Conservation (phyloP, 2,113 vertebrate genomes). For the Narcine bancroftii region DNA sequence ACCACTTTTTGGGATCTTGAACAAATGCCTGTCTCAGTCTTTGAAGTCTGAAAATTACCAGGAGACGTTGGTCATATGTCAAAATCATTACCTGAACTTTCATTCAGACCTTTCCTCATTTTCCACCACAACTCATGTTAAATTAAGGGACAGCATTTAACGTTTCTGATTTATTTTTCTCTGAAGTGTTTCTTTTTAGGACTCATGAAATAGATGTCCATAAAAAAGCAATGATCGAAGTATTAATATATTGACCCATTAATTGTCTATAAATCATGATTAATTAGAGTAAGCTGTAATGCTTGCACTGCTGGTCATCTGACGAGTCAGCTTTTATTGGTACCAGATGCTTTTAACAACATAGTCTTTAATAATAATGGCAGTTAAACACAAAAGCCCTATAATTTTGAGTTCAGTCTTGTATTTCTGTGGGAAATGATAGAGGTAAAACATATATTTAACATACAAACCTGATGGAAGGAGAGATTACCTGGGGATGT, state of each 20-base stretch:
- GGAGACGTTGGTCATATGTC: constrained; percentile 56
- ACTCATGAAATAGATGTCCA: constrained; percentile 17
- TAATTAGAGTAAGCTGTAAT: constrained; percentile 37
- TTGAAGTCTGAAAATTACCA: constrained; percentile 64
- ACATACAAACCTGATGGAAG: background rate
- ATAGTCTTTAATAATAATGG: constrained; percentile 24
- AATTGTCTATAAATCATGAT: constrained; percentile 36
- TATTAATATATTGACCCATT: constrained; percentile 35
- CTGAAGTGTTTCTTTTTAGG: background rate
- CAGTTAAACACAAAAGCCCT: constrained; percentile 29
- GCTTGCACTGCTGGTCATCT: constrained; percentile 28
- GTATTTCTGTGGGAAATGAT: constrained; percentile 28
- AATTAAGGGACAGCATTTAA: constrained; percentile 2
- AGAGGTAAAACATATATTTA: constrained; percentile 28
- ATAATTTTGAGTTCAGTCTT: constrained; percentile 28
- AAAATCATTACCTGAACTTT: constrained; percentile 40
- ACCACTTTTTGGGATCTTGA: constrained; percentile 59
- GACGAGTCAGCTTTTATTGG: constrained; percentile 30
- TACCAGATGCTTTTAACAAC: constrained; percentile 31
- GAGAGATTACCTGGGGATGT: constrained; percentile 16
- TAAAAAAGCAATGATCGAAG: constrained; percentile 29
- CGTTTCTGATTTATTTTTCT: background rate
- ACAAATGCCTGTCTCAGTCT: constrained; percentile 60
- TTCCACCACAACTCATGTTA: background rate
- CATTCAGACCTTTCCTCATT: background rate